These are phyloP conservation scores for Junco hyemalis DNA, from an alignment of 2,113 vertebrate species.

Conservation along the genomic window DNA sequence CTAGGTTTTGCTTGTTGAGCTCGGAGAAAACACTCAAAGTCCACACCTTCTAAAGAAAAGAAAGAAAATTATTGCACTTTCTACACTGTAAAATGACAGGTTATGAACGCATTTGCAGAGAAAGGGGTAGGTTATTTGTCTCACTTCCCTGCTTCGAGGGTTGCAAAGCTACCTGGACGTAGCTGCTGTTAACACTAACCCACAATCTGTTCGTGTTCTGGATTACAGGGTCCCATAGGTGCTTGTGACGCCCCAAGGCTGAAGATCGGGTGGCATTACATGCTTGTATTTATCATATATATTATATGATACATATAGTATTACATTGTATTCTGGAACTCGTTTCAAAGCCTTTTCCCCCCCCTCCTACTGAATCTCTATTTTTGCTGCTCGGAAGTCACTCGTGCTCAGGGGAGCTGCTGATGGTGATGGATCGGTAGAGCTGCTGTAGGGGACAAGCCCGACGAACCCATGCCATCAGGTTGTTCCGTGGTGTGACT, in stretches of 20 bases:
- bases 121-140: neutral
- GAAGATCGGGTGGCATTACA: neutral
- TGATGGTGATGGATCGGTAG: fast-evolving
- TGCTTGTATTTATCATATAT: neutral
- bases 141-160: neutral
- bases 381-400: neutral
- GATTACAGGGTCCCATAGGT: neutral
- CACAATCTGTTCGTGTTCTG: neutral
- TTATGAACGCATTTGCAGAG: neutral
- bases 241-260: fast-evolving
- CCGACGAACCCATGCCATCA: fast-evolving
- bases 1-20: fast-evolving
- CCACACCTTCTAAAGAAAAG: too few relatives aligned
- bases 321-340: neutral
- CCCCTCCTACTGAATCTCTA: fast-evolving
- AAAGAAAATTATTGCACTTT: neutral
- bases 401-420: neutral
- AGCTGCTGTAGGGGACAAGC: neutral
- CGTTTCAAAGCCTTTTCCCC: fast-evolving
- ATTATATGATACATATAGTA: too few relatives aligned
- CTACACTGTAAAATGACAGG: neutral
- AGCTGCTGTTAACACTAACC: fast-evolving
- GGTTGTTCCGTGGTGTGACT: fast-evolving
- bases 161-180: fast-evolving
- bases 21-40: neutral